A percentile compares a stretch with the other conserved stretches of the same genome.
These are phyloP conservation scores for Sebastes hubbsi DNA, from an alignment of 2,797 vertebrate species.

Conservation along the genomic window DNA sequence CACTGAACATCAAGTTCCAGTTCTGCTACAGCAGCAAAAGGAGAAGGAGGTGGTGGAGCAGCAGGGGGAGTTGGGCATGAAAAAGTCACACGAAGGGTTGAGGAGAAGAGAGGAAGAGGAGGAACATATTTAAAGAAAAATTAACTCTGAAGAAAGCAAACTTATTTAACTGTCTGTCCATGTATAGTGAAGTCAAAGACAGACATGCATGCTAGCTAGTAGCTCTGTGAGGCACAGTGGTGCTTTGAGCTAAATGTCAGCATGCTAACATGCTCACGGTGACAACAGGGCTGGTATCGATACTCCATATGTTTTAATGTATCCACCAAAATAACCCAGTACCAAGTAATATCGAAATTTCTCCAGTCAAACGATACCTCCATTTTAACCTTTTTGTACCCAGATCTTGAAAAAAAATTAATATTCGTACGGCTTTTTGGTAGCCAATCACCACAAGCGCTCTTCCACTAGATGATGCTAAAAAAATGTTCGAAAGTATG, in stretches of 20 bases:
- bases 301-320: no score
- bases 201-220: no score
- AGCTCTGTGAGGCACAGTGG: background rate
- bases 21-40: conserved; percentile 46
- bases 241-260: background rate
- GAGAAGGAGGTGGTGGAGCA: conserved; percentile 35
- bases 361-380: no score
- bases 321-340: no score
- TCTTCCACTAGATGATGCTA: no score
- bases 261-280: background rate
- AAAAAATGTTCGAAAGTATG: no score
- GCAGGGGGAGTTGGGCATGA: background rate
- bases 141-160: background rate
- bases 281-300: no score
- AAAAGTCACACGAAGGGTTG: conserved; percentile 8
- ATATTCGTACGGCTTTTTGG: no score
- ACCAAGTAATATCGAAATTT: no score
- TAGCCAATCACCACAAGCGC: no score
- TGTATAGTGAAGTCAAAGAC: background rate
- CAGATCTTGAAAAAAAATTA: no score
- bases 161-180: background rate
- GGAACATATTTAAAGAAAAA: background rate
- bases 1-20: conserved; percentile 59
- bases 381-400: no score
- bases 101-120: background rate